Percentiles rank a stretch among this genome's conserved stretches.
Evolutionary conservation across 2,797 vertebrate species (phyloP).

Genomic region (Threskiornis aethiopicus): DNA sequence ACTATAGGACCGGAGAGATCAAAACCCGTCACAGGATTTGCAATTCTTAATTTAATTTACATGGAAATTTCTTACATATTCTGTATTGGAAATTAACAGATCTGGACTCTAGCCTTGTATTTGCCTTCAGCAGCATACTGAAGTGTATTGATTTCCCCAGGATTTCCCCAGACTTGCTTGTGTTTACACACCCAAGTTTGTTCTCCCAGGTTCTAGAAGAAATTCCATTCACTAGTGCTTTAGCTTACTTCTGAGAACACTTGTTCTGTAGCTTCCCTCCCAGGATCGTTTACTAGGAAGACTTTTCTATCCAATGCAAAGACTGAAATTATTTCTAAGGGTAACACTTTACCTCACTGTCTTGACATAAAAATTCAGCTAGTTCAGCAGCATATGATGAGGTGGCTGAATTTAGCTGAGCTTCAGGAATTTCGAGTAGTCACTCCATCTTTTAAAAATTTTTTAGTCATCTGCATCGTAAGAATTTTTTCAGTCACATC

Average conservation of each 20-base stretch:
- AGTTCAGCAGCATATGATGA: neutral
- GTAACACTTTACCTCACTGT: neutral
- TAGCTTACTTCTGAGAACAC: neutral
- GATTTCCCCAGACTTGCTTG: neutral
- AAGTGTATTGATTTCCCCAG: neutral
- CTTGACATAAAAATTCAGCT: neutral
- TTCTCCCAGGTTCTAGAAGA: neutral
- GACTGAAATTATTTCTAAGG: neutral
- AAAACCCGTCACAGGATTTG: neutral
- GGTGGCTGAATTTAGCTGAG: neutral
- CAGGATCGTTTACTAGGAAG: accelerated
- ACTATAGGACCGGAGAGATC: neutral
- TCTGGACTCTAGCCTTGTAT: neutral
- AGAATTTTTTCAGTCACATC: neutral
- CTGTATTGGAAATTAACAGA: neutral
- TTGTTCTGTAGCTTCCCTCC: neutral
- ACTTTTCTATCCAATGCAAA: neutral
- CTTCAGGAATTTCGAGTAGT: neutral
- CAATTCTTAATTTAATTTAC: neutral
- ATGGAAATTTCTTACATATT: neutral
- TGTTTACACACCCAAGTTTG: neutral
- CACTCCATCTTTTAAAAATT: neutral
- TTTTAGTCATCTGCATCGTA: neutral
- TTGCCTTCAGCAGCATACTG: neutral
- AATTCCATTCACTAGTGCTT: accelerated